Percentiles rank a stretch among this genome's conserved stretches.
These are phyloP conservation scores for Anarsia innoxiella DNA, from an alignment of 2,888 invertebrate genomes.

Conservation along the genomic window DNA sequence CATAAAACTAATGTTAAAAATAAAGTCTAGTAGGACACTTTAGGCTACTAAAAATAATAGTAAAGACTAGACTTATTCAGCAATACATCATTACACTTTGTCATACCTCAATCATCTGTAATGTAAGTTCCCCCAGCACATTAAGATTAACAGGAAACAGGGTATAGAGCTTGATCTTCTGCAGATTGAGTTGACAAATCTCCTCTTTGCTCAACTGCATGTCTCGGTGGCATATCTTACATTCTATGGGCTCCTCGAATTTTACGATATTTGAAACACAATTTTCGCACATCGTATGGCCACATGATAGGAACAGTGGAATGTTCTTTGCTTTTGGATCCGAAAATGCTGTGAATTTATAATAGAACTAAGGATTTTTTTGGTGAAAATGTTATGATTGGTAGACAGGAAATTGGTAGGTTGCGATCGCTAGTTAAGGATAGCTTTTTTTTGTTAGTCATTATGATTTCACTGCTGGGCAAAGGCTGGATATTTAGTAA, in stretches of 20 bases:
- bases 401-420: too few relatives aligned
- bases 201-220: slow-evolving; percentile 35
- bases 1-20: too few relatives aligned
- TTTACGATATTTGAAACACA: slow-evolving; percentile 66
- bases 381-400: too few relatives aligned
- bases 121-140: slow-evolving; percentile 52
- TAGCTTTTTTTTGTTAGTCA: not conserved
- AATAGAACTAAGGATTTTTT: too few relatives aligned
- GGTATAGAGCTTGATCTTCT: slow-evolving; percentile 36
- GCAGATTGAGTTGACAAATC: slow-evolving; percentile 26
- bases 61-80: too few relatives aligned
- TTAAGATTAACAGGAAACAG: slow-evolving; percentile 51
- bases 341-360: slow-evolving; percentile 17
- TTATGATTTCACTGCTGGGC: too few relatives aligned
- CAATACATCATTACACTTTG: not conserved
- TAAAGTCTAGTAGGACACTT: too few relatives aligned
- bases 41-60: too few relatives aligned
- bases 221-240: slow-evolving; percentile 59
- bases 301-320: slow-evolving; percentile 79
- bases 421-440: not conserved
- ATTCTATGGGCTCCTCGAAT: slow-evolving; percentile 58
- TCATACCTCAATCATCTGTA: slow-evolving; percentile 37
- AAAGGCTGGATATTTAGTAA: too few relatives aligned
- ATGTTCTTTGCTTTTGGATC: slow-evolving; percentile 35
- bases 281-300: slow-evolving; percentile 80